phyloP scores from a whole-genome alignment of 2,113 vertebrate genomes.

The Chloropsis hardwickii region DNA sequence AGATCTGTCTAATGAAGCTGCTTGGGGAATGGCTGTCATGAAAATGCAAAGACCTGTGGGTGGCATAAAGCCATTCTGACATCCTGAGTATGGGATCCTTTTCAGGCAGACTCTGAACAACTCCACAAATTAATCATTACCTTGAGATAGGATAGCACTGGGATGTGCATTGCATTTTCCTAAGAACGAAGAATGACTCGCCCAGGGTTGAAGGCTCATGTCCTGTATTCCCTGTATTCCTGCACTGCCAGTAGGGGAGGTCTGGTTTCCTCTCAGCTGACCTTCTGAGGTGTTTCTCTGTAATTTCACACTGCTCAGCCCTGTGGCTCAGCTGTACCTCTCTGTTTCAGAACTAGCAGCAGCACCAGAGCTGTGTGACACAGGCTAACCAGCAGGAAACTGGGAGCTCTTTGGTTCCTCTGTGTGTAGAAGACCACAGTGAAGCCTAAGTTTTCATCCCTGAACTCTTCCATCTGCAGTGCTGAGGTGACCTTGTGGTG shows the following conservation, averaged over 20 bases:
- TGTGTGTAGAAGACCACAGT: background rate
- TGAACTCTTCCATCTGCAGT: background rate
- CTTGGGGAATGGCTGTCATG: slow-evolving; percentile 10
- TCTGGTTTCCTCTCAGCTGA: background rate
- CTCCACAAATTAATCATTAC: background rate
- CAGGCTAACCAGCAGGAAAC: background rate
- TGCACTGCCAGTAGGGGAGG: background rate
- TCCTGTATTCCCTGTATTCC: background rate
- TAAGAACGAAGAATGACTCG: background rate
- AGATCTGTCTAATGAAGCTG: background rate
- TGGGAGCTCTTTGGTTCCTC: background rate
- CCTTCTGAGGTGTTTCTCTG: background rate
- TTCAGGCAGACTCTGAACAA: background rate
- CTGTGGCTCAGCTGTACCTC: background rate
- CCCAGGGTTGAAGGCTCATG: background rate
- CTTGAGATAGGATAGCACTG: background rate
- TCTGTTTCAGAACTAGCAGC: background rate
- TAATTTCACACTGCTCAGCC: background rate
- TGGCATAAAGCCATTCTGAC: background rate
- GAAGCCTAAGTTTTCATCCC: background rate
- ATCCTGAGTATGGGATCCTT: background rate
- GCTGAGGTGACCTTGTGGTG: background rate
- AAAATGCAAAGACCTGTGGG: background rate
- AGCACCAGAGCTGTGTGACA: background rate
- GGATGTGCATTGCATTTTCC: background rate